Evolutionary conservation across 2,113 vertebrate species (phyloP).

Genomic region (Tragelaphus strepsiceros): DNA sequence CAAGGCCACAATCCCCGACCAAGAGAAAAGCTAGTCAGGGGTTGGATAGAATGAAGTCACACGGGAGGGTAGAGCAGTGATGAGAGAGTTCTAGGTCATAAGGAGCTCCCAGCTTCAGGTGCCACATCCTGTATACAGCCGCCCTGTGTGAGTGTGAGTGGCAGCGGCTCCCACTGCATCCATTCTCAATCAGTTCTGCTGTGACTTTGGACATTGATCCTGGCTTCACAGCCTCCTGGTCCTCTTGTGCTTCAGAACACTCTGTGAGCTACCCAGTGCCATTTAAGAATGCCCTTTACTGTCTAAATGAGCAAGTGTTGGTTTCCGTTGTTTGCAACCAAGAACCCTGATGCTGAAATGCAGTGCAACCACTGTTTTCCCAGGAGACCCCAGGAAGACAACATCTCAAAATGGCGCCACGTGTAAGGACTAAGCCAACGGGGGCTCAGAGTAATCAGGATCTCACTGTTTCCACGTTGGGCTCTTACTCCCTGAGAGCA

Average conservation of each 20-base stretch:
- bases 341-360: background rate
- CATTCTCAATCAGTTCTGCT: background rate
- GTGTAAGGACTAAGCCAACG: background rate
- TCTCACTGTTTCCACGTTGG: background rate
- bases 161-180: rapidly evolving
- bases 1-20: background rate
- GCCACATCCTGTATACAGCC: rapidly evolving
- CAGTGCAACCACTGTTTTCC: background rate
- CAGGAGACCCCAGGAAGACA: background rate
- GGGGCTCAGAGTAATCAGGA: background rate
- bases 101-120: background rate
- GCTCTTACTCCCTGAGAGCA: background rate
- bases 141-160: background rate
- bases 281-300: background rate
- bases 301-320: background rate
- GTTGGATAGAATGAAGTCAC: background rate
- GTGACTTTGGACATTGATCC: background rate
- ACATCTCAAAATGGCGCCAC: background rate
- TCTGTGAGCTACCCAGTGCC: background rate
- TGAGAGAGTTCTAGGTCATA: background rate
- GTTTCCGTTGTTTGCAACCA: background rate
- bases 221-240: background rate
- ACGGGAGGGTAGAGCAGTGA: background rate
- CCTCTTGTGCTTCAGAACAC: background rate
- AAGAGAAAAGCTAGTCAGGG: background rate